phyloP scores from a whole-genome alignment of 2,797 vertebrate species.

The Enteromius mattozi region DNA sequence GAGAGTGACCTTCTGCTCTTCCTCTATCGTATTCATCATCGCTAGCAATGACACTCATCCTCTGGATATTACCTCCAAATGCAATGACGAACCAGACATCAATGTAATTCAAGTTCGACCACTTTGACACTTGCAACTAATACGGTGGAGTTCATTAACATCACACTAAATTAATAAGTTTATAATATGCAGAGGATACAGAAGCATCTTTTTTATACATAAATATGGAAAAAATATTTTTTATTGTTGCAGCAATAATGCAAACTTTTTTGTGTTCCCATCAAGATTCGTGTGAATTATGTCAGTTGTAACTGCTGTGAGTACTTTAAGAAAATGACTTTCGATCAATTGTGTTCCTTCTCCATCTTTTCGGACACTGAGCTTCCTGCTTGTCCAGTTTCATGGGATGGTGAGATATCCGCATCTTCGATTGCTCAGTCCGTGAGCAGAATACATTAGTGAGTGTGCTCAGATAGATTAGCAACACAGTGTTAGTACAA shows the following conservation, averaged over 20 bases:
- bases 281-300: background rate
- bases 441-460: conserved; percentile 31
- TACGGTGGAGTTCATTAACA: background rate
- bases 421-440: background rate
- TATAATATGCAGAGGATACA: conserved; percentile 3
- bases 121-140: conserved; percentile 68
- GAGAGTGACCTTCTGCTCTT: conserved; percentile 92
- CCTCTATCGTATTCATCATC: conserved; percentile 93
- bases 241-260: background rate
- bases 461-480: background rate
- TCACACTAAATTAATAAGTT: background rate
- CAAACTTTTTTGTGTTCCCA: background rate
- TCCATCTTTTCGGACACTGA: background rate
- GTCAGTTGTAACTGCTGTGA: background rate
- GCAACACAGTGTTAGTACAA: conserved; percentile 6
- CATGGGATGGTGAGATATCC: conserved; percentile 4
- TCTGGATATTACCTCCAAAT: conserved; percentile 74
- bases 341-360: background rate
- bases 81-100: conserved; percentile 65
- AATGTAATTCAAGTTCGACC: conserved; percentile 88
- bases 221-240: background rate
- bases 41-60: conserved; percentile 83
- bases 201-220: background rate
- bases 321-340: background rate
- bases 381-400: background rate